Conservation (phyloP, 2,888 invertebrate species). For the Amiota minor region DNA sequence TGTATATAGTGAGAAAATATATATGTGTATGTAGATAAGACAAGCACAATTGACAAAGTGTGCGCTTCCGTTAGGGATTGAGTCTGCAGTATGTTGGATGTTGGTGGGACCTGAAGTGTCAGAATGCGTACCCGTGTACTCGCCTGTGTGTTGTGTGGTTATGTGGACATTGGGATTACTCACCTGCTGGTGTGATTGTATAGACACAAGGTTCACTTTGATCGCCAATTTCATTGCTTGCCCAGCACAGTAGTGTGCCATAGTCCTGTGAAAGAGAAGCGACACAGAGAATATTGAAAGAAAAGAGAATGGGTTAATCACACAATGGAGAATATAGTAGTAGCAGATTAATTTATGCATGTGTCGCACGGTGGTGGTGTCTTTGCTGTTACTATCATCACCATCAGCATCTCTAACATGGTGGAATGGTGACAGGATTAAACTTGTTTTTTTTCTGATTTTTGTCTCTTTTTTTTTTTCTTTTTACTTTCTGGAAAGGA, state of each 20-base stretch:
- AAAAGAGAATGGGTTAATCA: constrained; percentile 46
- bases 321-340: constrained; percentile 51
- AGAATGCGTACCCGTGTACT: background rate
- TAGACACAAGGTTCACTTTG: constrained; percentile 84
- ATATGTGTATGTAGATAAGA: background rate
- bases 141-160: background rate
- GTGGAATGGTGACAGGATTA: background rate
- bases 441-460: background rate
- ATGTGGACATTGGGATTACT: constrained; percentile 44
- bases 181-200: constrained; percentile 83
- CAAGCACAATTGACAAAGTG: constrained; percentile 10
- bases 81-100: background rate
- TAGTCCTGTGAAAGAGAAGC: constrained; percentile 75
- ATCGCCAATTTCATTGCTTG: constrained; percentile 81
- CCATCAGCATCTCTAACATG: background rate
- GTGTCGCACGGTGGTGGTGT: constrained; percentile 38
- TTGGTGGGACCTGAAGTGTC: background rate
- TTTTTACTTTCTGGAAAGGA: too few relatives aligned
- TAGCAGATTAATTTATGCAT: constrained; percentile 64
- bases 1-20: too few relatives aligned
- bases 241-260: constrained; percentile 84
- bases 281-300: background rate
- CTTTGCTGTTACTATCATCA: background rate
- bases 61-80: background rate
- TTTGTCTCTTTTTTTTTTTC: too few relatives aligned